phyloP scores from a whole-genome alignment of 1,140 invertebrate genomes.

The Trichomalopsis sarcophagae region DNA sequence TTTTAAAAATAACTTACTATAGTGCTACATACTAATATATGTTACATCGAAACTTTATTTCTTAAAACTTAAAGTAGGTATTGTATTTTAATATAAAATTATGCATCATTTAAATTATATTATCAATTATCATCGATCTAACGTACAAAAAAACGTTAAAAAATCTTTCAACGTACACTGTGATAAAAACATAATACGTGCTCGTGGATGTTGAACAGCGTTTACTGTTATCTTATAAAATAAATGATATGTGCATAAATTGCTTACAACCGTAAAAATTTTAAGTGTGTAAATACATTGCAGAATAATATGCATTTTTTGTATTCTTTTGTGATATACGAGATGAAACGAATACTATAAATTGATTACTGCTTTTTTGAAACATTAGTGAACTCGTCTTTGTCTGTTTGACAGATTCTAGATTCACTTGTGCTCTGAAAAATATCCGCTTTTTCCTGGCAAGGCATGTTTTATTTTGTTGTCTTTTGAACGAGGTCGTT shows the following conservation, averaged over 20 bases:
- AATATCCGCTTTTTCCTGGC: background rate
- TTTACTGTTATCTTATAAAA: background rate
- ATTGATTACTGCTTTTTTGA: background rate
- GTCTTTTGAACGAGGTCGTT: background rate
- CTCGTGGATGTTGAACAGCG: too few species aligned
- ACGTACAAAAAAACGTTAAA: conserved; percentile 6
- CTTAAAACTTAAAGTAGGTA: background rate
- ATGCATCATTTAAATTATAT: conserved; percentile 1
- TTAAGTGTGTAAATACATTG: background rate
- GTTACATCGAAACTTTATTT: conserved; percentile 27
- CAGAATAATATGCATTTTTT: background rate
- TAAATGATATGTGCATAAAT: background rate
- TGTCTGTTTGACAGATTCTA: background rate
- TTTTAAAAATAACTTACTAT: conserved; percentile 33
- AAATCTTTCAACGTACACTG: background rate
- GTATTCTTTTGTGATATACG: background rate
- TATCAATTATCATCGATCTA: conserved; percentile 2
- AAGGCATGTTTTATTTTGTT: background rate
- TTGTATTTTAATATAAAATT: background rate
- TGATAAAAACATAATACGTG: background rate
- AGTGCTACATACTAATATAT: conserved; percentile 34
- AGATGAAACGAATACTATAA: background rate
- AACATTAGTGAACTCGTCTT: background rate
- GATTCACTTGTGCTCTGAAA: background rate
- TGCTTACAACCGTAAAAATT: background rate